Percentiles rank a stretch among this genome's conserved stretches.
Conservation (phyloP, 2,113 vertebrate species). For the Crotalus horridus region DNA sequence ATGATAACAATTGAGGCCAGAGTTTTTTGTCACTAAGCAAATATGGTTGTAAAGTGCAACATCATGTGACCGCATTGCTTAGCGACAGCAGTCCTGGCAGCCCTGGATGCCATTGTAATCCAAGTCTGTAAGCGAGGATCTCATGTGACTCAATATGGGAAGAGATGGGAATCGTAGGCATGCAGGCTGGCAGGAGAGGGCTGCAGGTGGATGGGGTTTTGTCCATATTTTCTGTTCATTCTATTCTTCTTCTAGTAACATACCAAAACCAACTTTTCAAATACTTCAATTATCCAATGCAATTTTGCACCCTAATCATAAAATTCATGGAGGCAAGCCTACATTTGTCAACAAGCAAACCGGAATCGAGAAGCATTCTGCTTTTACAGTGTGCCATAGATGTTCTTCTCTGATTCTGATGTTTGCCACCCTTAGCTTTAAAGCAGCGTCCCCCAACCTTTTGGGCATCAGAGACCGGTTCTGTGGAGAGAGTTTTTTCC, state of each 20-base stretch:
- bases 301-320: background rate
- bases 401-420: background rate
- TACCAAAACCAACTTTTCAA: background rate
- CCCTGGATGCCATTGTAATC: background rate
- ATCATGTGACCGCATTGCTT: background rate
- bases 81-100: background rate
- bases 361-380: background rate
- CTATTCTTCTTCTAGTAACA: background rate
- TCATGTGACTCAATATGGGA: background rate
- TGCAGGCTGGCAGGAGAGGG: background rate
- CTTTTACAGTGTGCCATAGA: background rate
- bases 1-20: background rate
- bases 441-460: no score
- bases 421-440: background rate
- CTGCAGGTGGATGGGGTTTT: background rate
- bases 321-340: background rate
- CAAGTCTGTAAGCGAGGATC: background rate
- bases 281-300: background rate
- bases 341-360: background rate
- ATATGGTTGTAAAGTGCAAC: background rate
- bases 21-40: background rate
- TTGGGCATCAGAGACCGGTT: no score
- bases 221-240: background rate
- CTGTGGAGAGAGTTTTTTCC: no score
- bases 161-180: background rate